Percentiles rank a stretch among this genome's conserved stretches.
Conservation (phyloP, 1,140 invertebrate species). For the Drosophila kepulauana region DNA sequence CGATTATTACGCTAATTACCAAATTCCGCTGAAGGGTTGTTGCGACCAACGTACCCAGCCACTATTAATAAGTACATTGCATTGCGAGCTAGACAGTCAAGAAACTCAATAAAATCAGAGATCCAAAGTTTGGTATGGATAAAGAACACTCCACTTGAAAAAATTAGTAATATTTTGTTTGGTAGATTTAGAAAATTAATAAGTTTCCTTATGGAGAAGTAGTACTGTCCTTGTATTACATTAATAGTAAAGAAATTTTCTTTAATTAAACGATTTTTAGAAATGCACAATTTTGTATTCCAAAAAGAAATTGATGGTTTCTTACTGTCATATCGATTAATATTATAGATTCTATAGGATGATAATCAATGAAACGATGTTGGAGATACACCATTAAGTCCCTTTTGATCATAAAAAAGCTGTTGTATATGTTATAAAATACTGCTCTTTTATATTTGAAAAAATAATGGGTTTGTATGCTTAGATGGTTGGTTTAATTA, state of each 20-base stretch:
- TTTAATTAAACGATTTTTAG: too few relatives aligned
- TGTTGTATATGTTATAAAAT: conserved; percentile 51
- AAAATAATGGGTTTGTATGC: conserved; percentile 51
- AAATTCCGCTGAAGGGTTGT: not conserved
- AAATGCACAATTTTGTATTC: too few relatives aligned
- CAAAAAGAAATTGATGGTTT: too few relatives aligned
- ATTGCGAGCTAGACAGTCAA: not conserved
- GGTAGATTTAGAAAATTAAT: not conserved
- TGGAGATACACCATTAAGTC: not conserved
- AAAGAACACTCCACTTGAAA: not conserved
- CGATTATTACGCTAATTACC: conserved; percentile 4
- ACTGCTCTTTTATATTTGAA: conserved; percentile 64
- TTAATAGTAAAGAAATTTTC: too few relatives aligned
- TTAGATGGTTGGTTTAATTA: conserved; percentile 27
- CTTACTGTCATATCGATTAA: too few relatives aligned
- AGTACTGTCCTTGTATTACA: not conserved
- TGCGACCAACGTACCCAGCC: not conserved
- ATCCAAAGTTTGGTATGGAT: not conserved
- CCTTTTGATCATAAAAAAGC: not conserved
- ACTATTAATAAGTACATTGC: not conserved
- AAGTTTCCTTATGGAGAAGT: not conserved
- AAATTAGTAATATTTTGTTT: not conserved
- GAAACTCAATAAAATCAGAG: not conserved
- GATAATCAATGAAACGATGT: not conserved
- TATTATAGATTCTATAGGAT: too few relatives aligned